Evolutionary conservation across 2,888 invertebrate species (phyloP), one percentile per base, ranked within the genome.

Genomic region (Drosophila prolongata): DNA sequence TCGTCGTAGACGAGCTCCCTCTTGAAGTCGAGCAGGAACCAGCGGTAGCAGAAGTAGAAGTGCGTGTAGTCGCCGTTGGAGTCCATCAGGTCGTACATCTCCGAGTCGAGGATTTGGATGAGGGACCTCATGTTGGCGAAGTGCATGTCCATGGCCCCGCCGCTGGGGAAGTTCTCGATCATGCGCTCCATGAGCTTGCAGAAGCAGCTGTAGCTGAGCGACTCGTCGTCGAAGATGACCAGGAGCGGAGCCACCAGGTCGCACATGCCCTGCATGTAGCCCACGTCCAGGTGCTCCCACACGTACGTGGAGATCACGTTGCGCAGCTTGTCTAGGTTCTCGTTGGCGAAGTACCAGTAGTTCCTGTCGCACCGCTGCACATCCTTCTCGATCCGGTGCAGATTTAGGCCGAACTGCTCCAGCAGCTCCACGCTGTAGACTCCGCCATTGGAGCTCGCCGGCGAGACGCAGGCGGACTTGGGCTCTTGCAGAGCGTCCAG

Each of bases 221-320:
- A 96, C 92, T 98, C 98, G 91, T 99, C 98, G 89, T 97, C 96
- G 93, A 98, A 96, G 89, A 97, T 96, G 14, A 98, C 98, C 19
- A 99, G 94, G 1, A 99, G 93, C 0, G 98, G 98, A 0, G 98
- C 98, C 0, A 96, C 97, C 68, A 99, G 93, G 93, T 98, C 98
- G 92, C 98, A 98, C 98, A 98, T 99, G 84, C 98, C 98, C 92
- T 98, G 98, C 94, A 98, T 97, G 93, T 99, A 99, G 11, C 98
- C 98, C 40, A 96, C 95, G 53, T 98, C 98, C 78, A 99, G 93
- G 91, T 98, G 97, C 90, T 98, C 97, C 97, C 98, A 98, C 3
- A 99, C 98, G 92, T 98, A 98, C 54, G 87, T 89, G 58, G 98
- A 98, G 96, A 99, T 98, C 60, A 99, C 96, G 93, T 98, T 98